Conservation (phyloP, 1,140 invertebrate species). For the Onthophagus taurus region DNA sequence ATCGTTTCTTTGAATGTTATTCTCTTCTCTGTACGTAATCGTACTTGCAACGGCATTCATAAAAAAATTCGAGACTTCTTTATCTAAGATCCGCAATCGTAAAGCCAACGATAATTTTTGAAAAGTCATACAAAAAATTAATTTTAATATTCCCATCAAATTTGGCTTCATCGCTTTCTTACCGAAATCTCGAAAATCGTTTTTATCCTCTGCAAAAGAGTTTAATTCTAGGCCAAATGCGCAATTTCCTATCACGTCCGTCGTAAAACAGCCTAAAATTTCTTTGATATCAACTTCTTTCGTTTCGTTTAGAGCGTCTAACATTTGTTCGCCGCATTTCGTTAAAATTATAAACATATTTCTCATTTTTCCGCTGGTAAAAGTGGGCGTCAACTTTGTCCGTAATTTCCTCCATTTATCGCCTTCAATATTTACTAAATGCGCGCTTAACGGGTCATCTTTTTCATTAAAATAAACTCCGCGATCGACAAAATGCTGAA, state of each 20-base stretch:
- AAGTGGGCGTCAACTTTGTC: slow-evolving; percentile 40
- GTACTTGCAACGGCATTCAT: slow-evolving; percentile 35
- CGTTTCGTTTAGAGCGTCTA: slow-evolving; percentile 14
- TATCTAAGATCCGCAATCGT: not conserved
- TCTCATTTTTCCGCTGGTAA: slow-evolving; percentile 42
- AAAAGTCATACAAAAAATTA: no score
- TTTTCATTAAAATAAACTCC: slow-evolving; percentile 36
- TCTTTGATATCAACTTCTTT: not conserved
- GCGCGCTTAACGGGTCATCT: slow-evolving; percentile 38
- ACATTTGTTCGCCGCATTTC: slow-evolving; percentile 32
- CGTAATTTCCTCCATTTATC: slow-evolving; percentile 41
- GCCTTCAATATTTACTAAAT: slow-evolving; percentile 40
- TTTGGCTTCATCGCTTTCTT: not conserved
- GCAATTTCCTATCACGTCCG: not conserved
- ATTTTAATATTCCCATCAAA: not conserved
- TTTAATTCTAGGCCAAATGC: not conserved
- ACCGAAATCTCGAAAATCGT: not conserved
- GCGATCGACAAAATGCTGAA: slow-evolving; percentile 39
- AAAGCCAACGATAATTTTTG: not conserved
- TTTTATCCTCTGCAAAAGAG: not conserved
- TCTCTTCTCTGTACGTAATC: slow-evolving; percentile 37
- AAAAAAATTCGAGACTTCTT: slow-evolving; percentile 38
- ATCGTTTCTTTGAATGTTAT: slow-evolving; percentile 37
- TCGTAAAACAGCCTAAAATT: slow-evolving; percentile 1
- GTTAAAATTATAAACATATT: slow-evolving; percentile 32